phyloP scores from a whole-genome alignment of 2,797 vertebrate genomes.

The Anguilla pacifica region DNA sequence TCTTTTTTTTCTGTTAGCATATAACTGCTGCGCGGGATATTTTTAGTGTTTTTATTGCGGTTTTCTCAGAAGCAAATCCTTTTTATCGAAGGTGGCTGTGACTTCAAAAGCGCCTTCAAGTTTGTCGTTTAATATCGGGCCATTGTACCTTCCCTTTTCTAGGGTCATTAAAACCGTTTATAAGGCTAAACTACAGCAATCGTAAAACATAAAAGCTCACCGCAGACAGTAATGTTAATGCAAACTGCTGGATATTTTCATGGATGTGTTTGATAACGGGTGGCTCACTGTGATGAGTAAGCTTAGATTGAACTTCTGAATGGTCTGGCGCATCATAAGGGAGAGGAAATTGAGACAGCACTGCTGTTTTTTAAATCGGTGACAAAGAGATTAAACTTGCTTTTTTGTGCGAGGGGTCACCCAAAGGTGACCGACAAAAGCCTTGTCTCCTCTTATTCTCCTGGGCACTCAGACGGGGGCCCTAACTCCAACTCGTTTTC shows the following conservation, averaged over 20 bases:
- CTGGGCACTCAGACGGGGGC: not conserved
- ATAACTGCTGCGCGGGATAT: not conserved
- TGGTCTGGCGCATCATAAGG: not conserved
- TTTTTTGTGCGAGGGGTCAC: slow-evolving; percentile 18
- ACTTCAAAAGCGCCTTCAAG: not conserved
- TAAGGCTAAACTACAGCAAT: not conserved
- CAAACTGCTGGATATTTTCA: not conserved
- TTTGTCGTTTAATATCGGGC: not conserved
- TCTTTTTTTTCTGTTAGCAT: not conserved
- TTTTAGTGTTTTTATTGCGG: not conserved
- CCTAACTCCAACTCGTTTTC: not conserved
- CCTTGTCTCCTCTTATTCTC: slow-evolving; percentile 10
- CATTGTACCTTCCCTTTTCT: not conserved
- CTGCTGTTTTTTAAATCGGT: slow-evolving; percentile 25
- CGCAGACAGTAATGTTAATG: not conserved
- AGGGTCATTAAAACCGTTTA: not conserved
- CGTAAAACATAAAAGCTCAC: slow-evolving; percentile 8
- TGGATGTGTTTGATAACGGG: not conserved
- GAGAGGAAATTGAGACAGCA: not conserved
- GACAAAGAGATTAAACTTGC: slow-evolving; percentile 21
- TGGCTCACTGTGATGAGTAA: not conserved
- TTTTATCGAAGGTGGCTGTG: not conserved
- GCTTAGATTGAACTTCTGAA: not conserved
- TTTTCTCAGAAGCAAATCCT: not conserved
- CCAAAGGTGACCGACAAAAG: slow-evolving; percentile 20